Evolutionary conservation across 2,888 invertebrate genomes (phyloP).

Genomic region (Agriopis leucophaearia): DNA sequence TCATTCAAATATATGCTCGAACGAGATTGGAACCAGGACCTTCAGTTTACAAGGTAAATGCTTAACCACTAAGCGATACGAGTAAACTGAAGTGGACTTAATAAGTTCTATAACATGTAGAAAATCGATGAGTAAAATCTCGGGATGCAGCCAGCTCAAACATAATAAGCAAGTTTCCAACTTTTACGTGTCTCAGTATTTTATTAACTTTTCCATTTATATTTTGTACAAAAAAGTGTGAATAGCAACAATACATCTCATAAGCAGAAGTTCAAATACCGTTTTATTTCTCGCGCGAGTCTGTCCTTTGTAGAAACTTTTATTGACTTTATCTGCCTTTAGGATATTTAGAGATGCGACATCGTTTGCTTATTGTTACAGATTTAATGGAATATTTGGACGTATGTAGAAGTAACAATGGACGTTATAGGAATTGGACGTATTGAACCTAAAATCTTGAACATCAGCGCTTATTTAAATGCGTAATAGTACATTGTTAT

Average conservation of each 20-base stretch:
- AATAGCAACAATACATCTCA: conserved; percentile 39
- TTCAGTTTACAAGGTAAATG: no score
- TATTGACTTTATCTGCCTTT: conserved; percentile 39
- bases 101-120: no score
- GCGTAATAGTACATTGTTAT: no score
- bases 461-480: no score
- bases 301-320: conserved; percentile 45
- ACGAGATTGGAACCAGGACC: no score
- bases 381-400: background rate
- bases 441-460: no score
- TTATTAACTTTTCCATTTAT: conserved; percentile 19
- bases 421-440: no score
- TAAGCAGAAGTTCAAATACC: conserved; percentile 44
- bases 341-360: conserved; percentile 35
- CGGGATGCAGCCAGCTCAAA: background rate
- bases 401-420: no score
- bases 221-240: conserved; percentile 28
- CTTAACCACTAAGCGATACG: no score
- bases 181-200: conserved; percentile 15
- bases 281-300: conserved; percentile 44
- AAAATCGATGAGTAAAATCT: background rate
- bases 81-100: no score
- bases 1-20: no score
- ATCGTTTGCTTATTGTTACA: background rate
- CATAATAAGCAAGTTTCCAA: conserved; percentile 9